These are phyloP conservation scores for Conus ventricosus DNA, from an alignment of 1,140 invertebrate genomes.

Conservation along the genomic window DNA sequence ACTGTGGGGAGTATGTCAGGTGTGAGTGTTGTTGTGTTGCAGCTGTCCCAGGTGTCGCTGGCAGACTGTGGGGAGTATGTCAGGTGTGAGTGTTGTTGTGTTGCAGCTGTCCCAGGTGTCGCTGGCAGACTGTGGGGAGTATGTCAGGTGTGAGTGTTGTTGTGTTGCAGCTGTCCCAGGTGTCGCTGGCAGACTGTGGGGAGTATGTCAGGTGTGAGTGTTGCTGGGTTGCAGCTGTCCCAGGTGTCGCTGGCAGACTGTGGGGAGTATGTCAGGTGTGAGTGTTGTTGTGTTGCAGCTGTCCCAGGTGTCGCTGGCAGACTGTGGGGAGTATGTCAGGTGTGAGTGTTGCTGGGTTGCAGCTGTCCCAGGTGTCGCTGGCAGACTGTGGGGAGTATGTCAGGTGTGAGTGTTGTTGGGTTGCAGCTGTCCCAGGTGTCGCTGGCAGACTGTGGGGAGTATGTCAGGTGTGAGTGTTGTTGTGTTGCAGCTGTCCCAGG, in stretches of 20 bases:
- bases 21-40: slow-evolving; percentile 58
- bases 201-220: slow-evolving; percentile 61
- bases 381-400: slow-evolving; percentile 72
- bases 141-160: slow-evolving; percentile 48
- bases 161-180: slow-evolving; percentile 72
- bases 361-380: slow-evolving; percentile 73
- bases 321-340: slow-evolving; percentile 71
- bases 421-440: slow-evolving; percentile 75
- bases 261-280: slow-evolving; percentile 68
- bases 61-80: slow-evolving; percentile 72
- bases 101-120: slow-evolving; percentile 75
- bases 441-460: slow-evolving; percentile 73
- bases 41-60: slow-evolving; percentile 73
- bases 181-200: slow-evolving; percentile 74
- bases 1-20: slow-evolving; percentile 71
- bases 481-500: slow-evolving; percentile 72
- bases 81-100: slow-evolving; percentile 50
- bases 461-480: slow-evolving; percentile 48
- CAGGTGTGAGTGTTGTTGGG: slow-evolving; percentile 50
- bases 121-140: slow-evolving; percentile 73
- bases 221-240: slow-evolving; percentile 70
- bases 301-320: slow-evolving; percentile 73
- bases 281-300: slow-evolving; percentile 65
- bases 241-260: slow-evolving; percentile 73
- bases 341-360: slow-evolving; percentile 58